These are phyloP conservation scores for Erythrocercus mccallii DNA, from an alignment of 2,113 vertebrate species.

Conservation along the genomic window DNA sequence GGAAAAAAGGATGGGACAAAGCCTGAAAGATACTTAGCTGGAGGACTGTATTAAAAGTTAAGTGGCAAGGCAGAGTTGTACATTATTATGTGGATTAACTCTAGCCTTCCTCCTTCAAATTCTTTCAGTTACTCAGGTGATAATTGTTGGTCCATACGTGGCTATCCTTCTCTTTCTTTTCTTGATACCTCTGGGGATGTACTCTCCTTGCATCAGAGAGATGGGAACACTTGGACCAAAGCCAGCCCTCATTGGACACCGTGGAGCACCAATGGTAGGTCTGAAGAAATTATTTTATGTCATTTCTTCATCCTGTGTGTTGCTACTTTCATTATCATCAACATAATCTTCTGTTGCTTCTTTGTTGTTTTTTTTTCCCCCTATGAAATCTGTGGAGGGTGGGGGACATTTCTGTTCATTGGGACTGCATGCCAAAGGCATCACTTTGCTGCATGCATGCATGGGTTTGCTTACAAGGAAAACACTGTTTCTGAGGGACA, in stretches of 20 bases:
- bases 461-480: background rate
- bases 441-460: too few relatives aligned
- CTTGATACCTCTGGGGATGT: slow-evolving; percentile 88
- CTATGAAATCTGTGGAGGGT: background rate
- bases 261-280: slow-evolving; percentile 92
- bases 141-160: slow-evolving; percentile 80
- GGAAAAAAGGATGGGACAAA: background rate
- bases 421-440: background rate
- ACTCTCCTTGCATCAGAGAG: slow-evolving; percentile 89
- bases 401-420: background rate
- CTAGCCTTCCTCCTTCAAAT: slow-evolving; percentile 59
- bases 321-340: background rate
- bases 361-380: fast-evolving
- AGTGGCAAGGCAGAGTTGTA: background rate
- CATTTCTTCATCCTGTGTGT: background rate
- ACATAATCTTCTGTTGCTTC: background rate
- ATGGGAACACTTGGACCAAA: slow-evolving; percentile 81
- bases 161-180: slow-evolving; percentile 81
- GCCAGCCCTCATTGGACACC: slow-evolving; percentile 84
- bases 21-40: background rate
- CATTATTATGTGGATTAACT: background rate
- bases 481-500: background rate
- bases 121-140: slow-evolving; percentile 79
- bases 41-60: background rate
- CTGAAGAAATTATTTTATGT: background rate